Conservation (phyloP, 2,888 invertebrate species). For the Acleris emargana region DNA sequence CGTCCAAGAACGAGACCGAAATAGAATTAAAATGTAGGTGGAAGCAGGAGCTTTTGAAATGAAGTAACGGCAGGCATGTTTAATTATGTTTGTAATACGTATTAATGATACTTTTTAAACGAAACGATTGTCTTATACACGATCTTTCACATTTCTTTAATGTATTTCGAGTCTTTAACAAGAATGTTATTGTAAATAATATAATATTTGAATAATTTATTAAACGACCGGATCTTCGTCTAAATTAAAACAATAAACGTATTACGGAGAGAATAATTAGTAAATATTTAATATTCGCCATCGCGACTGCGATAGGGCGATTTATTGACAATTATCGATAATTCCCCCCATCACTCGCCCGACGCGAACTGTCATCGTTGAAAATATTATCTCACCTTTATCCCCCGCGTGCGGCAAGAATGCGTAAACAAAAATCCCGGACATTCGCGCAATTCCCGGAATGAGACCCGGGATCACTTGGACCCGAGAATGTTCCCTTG, state of each 20-base stretch:
- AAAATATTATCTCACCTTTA: constrained; percentile 57
- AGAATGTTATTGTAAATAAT: no score
- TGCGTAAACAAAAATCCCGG: constrained; percentile 65
- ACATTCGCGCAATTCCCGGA: constrained; percentile 50
- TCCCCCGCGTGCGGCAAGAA: constrained; percentile 52
- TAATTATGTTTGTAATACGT: background rate
- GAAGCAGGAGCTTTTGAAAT: constrained; percentile 26
- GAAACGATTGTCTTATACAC: no score
- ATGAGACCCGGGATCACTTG: constrained; percentile 42
- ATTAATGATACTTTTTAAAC: background rate
- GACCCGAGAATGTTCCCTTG: constrained; percentile 43
- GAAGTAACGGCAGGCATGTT: constrained; percentile 11
- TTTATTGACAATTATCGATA: constrained; percentile 20
- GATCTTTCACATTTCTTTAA: no score
- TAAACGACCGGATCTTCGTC: no score
- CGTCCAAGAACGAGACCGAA: constrained; percentile 51
- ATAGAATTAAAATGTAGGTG: constrained; percentile 48
- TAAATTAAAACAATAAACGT: no score
- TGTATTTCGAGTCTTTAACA: no score
- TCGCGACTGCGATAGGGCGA: no score
- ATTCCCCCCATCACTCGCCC: constrained; percentile 40
- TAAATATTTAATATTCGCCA: no score
- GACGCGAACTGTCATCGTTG: constrained; percentile 37
- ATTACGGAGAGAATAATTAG: no score
- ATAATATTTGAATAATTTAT: no score